Base-by-base conservation (phyloP, 1,140 invertebrate genomes). In the Rhagoletis pomonella region DNA sequence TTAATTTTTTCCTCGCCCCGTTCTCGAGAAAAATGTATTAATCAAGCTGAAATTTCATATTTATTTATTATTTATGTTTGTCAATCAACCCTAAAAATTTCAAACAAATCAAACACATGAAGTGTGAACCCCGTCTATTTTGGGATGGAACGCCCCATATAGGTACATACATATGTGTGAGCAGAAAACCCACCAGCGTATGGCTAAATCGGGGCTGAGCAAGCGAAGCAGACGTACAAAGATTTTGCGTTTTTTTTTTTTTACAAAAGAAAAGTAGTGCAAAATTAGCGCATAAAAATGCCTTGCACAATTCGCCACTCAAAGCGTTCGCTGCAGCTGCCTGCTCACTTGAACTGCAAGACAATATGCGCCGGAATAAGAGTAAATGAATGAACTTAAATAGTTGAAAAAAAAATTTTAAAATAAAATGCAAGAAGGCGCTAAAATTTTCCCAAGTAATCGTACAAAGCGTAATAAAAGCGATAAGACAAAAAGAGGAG, bases 321-420 rank as follows among this genome's bases (percentile, higher is more conserved):
- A 55, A n/a, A 62, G 60, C 60, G 9, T n/a, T 62, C 4, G 17
- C 29, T 7, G n/a, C 60, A 0, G 60, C n/a, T 19, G 17, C 47
- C 73, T 29, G 2, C n/a, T 55, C 7, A 81, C 42, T 81, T 19
- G 47, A 55, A 10, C 73, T 55, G 1, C 9, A 81, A 81, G 73
- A 81, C 73, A 81, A 81, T 81, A 81, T 81, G 73, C 19, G 47
- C 73, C n/a, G 3, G n/a, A 55, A 19, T 12, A 77, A 42, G 44
- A 50, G n/a, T 73, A 14, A 81, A 81, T 81, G 73, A 81, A 81
- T 81, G 73, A 81, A 81, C 73, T 55, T 42, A 67, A 67, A 67
- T 6, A 67, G 17, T 29, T 9, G 29, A 29, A 29, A 29, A 29
- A 29, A 29, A 29, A 29, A 29, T 29, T 29, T 29, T 0, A 67